Evolutionary conservation across 2,888 invertebrate genomes (phyloP).

Genomic region (Antitype chi): DNA sequence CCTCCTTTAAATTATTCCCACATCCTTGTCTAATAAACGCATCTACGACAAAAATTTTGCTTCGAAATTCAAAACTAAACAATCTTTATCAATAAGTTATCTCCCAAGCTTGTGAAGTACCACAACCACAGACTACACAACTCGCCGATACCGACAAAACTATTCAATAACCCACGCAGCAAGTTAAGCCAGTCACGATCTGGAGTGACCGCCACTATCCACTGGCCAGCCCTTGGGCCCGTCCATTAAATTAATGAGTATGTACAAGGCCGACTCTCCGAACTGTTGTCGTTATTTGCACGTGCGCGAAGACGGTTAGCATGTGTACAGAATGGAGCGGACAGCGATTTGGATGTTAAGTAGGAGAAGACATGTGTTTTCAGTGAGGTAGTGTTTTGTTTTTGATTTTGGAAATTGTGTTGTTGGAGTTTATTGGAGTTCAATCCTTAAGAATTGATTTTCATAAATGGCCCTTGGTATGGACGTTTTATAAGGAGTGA

Average conservation of each 20-base stretch:
- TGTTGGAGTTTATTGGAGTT: too few species aligned
- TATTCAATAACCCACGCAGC: slow-evolving; percentile 62
- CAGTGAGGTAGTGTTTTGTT: slow-evolving; percentile 26
- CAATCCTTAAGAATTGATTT: too few species aligned
- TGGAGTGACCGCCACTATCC: slow-evolving; percentile 70
- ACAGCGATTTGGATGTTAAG: slow-evolving; percentile 63
- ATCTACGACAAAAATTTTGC: too few species aligned
- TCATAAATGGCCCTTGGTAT: too few species aligned
- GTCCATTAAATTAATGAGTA: slow-evolving; percentile 85
- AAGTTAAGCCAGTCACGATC: slow-evolving; percentile 74
- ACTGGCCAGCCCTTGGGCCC: slow-evolving; percentile 68
- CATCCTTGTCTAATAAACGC: too few species aligned
- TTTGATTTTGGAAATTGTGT: slow-evolving; percentile 8
- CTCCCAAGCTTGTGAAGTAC: neutral
- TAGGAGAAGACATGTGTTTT: slow-evolving; percentile 45
- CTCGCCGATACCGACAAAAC: slow-evolving; percentile 31
- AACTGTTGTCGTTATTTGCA: slow-evolving; percentile 85
- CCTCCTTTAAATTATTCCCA: too few species aligned
- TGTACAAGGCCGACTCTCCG: slow-evolving; percentile 72
- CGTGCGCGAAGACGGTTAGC: slow-evolving; percentile 73
- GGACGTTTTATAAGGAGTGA: too few species aligned
- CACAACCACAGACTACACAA: neutral
- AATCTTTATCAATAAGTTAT: too few species aligned
- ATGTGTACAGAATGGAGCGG: slow-evolving; percentile 73
- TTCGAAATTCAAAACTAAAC: neutral